Base-by-base conservation (phyloP, 2,797 vertebrate species). In the Acridotheres tristis region DNA sequence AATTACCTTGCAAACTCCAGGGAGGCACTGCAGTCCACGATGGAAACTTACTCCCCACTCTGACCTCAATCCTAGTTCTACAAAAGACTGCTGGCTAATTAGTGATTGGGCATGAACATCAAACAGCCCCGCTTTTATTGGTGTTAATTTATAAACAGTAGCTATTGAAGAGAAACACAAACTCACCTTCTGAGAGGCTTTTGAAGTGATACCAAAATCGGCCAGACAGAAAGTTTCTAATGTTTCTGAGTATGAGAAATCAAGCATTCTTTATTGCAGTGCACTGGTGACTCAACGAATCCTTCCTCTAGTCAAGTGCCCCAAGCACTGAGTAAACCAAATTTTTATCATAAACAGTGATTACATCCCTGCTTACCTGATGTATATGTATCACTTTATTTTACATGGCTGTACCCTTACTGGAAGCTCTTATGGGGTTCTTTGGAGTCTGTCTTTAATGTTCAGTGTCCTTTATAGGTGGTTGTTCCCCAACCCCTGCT, bases 381-480 rank as follows among this genome's bases (percentile, higher is more conserved):
- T 43, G 11, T 14, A 26, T 25, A 57, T 17, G 7, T 65, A 57
- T 36, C 34, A 50, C 17, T 58, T 57, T 50, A 50, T 66, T 66
- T 74, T 36, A 74, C 6, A 8, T 14, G 32, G 26, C 14, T 66
- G 26, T 50, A 26, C 25, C 7, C 19, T 21, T 43, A 74, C 2
- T 6, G 5, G 43, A 50, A 58, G 69, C 22, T 26, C 36, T 43
- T 32, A 22, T 10, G 9, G 10, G 11, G 10, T 32, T 50, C 14
- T 43, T 36, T 27, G 45, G 71, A 2, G 1, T 21, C 36, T 32
- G 7, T 34, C 43, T 43, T 36, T 34, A 50, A 50, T 0, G 0
- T 15, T 20, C 30, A 30, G 21, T 21, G 17, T 25, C 17, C 9
- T 50, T 84, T 50, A 30, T 26, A 32, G 36, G 32, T 26, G 26